A percentile compares a stretch with the other conserved stretches of the same genome.
These are phyloP conservation scores for Myotis yumanensis DNA, from an alignment of 2,113 vertebrate genomes.

Conservation along the genomic window DNA sequence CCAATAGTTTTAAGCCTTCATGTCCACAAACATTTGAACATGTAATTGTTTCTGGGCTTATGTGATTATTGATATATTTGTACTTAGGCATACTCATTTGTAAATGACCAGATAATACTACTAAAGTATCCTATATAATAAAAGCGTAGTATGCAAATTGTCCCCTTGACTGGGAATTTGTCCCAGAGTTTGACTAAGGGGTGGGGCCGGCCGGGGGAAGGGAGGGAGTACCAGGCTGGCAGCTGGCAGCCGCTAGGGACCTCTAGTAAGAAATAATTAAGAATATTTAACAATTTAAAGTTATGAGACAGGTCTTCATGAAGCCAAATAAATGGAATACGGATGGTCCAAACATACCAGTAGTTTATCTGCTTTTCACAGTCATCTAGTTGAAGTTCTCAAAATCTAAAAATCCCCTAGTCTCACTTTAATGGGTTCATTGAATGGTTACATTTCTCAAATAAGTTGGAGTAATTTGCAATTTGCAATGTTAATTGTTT, in stretches of 20 bases:
- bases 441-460: not conserved
- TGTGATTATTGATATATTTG: not conserved
- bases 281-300: slow-evolving; percentile 4
- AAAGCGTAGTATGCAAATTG: too few species aligned
- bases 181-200: too few species aligned
- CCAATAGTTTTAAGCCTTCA: not conserved
- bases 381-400: not conserved
- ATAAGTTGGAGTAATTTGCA: not conserved
- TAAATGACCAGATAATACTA: not conserved
- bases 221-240: too few species aligned
- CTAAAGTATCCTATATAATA: not conserved
- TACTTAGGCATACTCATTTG: not conserved
- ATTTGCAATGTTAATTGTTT: not conserved
- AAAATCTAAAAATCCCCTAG: not conserved
- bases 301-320: not conserved
- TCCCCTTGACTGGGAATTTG: too few species aligned
- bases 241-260: too few species aligned
- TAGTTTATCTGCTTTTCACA: slow-evolving; percentile 6
- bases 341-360: not conserved
- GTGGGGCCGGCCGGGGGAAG: too few species aligned
- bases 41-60: not conserved
- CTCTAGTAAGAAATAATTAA: not conserved
- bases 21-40: not conserved
- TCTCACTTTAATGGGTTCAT: not conserved
- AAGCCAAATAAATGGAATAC: not conserved